Evolutionary conservation across 2,888 invertebrate genomes (phyloP).

Genomic region (Drosophila mayaguana): DNA sequence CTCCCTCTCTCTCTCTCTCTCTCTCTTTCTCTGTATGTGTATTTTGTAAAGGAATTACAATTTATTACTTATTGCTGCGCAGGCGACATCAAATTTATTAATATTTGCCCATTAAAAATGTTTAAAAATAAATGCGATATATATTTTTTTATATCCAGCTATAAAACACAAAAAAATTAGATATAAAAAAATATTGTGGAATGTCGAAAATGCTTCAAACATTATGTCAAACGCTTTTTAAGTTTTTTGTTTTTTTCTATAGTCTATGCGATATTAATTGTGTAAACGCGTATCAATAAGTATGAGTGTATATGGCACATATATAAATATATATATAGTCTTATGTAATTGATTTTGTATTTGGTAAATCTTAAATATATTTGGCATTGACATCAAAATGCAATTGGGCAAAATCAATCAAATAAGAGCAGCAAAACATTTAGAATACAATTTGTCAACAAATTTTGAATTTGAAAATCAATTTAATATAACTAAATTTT

Average conservation of each 20-base stretch:
- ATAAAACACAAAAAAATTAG: slow-evolving; percentile 47
- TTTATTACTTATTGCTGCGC: slow-evolving; percentile 74
- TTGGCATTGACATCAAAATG: slow-evolving; percentile 49
- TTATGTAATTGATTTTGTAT: slow-evolving; percentile 62
- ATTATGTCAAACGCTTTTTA: slow-evolving; percentile 52
- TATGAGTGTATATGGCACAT: background rate
- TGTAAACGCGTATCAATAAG: slow-evolving; percentile 23
- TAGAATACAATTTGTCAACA: slow-evolving; percentile 13
- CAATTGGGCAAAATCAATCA: slow-evolving; percentile 81
- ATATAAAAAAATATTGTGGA: slow-evolving; percentile 48
- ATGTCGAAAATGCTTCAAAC: slow-evolving; percentile 64
- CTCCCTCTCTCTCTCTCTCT: background rate
- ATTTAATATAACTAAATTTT: background rate
- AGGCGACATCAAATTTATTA: slow-evolving; percentile 72
- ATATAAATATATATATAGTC: background rate
- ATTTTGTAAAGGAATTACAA: slow-evolving; percentile 59
- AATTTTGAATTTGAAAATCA: background rate
- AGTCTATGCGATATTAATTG: slow-evolving; percentile 41
- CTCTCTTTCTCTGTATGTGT: background rate
- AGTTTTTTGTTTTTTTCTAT: slow-evolving; percentile 1
- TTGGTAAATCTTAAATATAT: slow-evolving; percentile 40
- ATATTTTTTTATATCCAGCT: slow-evolving; percentile 44
- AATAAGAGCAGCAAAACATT: slow-evolving; percentile 38
- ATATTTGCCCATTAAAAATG: slow-evolving; percentile 68
- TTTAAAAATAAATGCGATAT: slow-evolving; percentile 66